Conservation (phyloP, 2,888 invertebrate genomes). For the Azorinus chamasolen region DNA sequence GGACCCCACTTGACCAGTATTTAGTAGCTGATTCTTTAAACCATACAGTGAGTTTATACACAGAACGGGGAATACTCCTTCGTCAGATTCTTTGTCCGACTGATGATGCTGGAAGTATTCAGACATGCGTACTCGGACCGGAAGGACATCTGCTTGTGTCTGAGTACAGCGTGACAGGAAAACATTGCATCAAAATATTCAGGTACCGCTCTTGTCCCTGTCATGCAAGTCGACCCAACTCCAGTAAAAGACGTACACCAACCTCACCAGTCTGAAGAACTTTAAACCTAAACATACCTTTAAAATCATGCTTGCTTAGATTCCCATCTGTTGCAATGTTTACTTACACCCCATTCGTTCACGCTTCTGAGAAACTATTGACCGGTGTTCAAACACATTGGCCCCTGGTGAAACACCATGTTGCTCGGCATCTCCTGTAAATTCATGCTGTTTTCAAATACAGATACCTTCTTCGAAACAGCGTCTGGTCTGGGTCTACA, state of each 20-base stretch:
- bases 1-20: constrained; percentile 76
- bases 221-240: constrained; percentile 74
- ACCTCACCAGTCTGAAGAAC: constrained; percentile 62
- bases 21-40: constrained; percentile 81
- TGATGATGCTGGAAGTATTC: constrained; percentile 80
- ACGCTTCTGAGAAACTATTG: too few relatives aligned
- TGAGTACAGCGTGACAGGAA: constrained; percentile 79
- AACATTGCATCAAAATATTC: constrained; percentile 83
- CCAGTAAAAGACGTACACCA: constrained; percentile 76
- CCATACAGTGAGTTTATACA: constrained; percentile 81
- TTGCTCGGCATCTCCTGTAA: too few relatives aligned
- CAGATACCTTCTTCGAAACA: too few relatives aligned
- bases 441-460: too few relatives aligned
- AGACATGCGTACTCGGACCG: constrained; percentile 79
- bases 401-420: too few relatives aligned
- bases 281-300: too few relatives aligned
- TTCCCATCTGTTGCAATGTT: too few relatives aligned
- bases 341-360: too few relatives aligned
- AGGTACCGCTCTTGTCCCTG: constrained; percentile 80
- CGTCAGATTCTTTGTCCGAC: constrained; percentile 76
- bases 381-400: too few relatives aligned
- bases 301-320: too few relatives aligned
- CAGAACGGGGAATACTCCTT: constrained; percentile 76
- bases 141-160: constrained; percentile 83
- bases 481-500: too few relatives aligned